Base-by-base conservation (phyloP, 2,797 vertebrate genomes). In the Oreochromis grahami region DNA sequence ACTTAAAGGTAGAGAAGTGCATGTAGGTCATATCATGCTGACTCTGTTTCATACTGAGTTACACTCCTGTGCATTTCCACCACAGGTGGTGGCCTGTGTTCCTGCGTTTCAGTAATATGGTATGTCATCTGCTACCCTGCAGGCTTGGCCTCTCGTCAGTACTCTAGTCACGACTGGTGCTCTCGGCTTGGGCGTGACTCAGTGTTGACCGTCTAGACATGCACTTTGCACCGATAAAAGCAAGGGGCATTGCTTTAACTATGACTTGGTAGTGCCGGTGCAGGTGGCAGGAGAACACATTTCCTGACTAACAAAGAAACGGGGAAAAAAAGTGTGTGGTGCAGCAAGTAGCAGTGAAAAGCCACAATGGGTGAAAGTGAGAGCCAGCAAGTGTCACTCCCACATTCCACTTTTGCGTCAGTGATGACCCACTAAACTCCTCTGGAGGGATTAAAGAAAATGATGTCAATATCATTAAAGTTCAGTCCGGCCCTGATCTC, bases 371-470 rank as follows among this genome's bases (percentile, higher is more conserved):
- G 81, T 78, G 84, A 86, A 86, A 77, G 56, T 38, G 76, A 81
- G 82, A 74, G 29, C 52, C 3, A 2, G 76, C 51, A 13, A 55
- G 38, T 10, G 13, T 52, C 55, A 32, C 79, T 60, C 90, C 86
- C 78, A 90, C 85, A 79, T 89, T 90, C 79, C 45, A 77, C 21
- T 76, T 85, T 11, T 90, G 51, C 70, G 58, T 92, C 87, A 89
- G 32, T 4, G 77, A 86, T 89, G 92, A 93, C 91, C 92, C 84
- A 91, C 43, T 87, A 92, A 91, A 92, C 26, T 82, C 48, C 58
- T 55, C 36, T 24, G 43, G n/a, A 79, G 78, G 76, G 79, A 84
- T 80, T 83, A 45, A 81, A 56, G 77, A 78, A 79, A 87, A 55
- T n/a, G 0, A 70, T 89, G 68, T 84, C 84, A 55, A 36, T 79